These are phyloP conservation scores for Falco novaeseelandiae DNA, from an alignment of 2,797 vertebrate genomes.

Conservation along the genomic window DNA sequence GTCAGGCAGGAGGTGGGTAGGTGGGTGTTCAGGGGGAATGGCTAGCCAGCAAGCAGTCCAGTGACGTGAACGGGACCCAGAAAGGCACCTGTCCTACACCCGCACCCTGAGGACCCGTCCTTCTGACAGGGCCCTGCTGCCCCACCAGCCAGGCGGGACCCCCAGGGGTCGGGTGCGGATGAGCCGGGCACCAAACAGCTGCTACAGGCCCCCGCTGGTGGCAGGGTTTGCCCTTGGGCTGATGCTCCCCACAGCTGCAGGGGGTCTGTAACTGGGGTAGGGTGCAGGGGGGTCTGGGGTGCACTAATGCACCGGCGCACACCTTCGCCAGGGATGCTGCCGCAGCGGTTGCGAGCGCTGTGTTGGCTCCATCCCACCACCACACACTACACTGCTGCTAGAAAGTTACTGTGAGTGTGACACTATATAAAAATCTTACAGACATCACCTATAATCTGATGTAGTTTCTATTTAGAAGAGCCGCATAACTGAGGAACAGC, in stretches of 20 bases:
- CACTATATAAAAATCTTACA: accelerated
- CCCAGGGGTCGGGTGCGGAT: background rate
- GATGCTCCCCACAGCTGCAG: background rate
- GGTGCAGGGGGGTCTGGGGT: accelerated
- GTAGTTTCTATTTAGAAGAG: background rate
- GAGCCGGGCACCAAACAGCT: background rate
- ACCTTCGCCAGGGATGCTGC: accelerated
- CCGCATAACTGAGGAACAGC: accelerated
- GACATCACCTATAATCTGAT: background rate
- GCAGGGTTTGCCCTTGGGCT: background rate
- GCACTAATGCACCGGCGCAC: accelerated
- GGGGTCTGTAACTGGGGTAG: accelerated
- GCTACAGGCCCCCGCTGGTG: background rate
- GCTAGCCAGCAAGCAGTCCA: accelerated
- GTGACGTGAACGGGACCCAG: background rate
- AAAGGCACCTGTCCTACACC: background rate
- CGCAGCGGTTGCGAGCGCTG: accelerated
- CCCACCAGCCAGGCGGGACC: accelerated
- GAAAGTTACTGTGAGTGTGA: background rate
- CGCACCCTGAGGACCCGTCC: accelerated
- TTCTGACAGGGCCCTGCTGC: background rate
- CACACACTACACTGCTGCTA: accelerated
- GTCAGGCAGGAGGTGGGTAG: background rate
- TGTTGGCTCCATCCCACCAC: background rate
- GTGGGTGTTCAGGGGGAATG: background rate